Evolutionary conservation across 2,797 vertebrate species (phyloP), one percentile per base, ranked within the genome.

Genomic region (Platyrinchus mystaceus): DNA sequence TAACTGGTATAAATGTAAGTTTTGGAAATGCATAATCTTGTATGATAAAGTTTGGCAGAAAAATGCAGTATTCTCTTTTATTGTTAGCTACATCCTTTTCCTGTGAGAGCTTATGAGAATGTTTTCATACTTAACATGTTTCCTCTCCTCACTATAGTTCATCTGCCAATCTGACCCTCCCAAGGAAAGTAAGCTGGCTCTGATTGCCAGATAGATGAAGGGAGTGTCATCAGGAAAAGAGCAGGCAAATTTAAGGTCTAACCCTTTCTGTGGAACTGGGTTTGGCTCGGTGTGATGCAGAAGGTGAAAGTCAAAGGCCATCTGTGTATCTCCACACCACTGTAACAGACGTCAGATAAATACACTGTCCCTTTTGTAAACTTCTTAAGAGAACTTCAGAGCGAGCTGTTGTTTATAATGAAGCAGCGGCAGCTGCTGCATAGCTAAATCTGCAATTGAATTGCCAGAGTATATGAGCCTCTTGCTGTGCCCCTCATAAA

Each of bases 81-180:
- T 87, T 94, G 95, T 92, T 88, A 93, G 91, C 83, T 96, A 80
- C 91, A 95, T 90, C 94, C 96, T 94, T 95, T 96, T 96, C 95
- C 95, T 96, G 90, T 82, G 85, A 94, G 80, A 71, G 68, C 91
- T 92, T 36, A 69, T 41, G 81, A 91, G 96, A 94, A 84, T 91
- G 94, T 97, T 96, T 96, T 93, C 85, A 80, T 94, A 60, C 58
- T 96, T 93, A 89, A 49, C 73, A 5, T 80, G 91, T 87, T 96
- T 96, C 95, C 93, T 96, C n/a, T 94, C 56, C 59, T 90, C 83
- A 10, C 56, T 90, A 1, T 14, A 80, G 89, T 79, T 94, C 69
- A 84, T 97, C 73, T 88, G 89, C 87, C 92, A 91, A 56, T 79
- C 82, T 89, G 84, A 94, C 92, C 84, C 87, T 94, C 94, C 93